Percentiles rank a stretch among this genome's conserved stretches.
phyloP scores from a whole-genome alignment of 2,113 vertebrate species.

The Melospiza georgiana region DNA sequence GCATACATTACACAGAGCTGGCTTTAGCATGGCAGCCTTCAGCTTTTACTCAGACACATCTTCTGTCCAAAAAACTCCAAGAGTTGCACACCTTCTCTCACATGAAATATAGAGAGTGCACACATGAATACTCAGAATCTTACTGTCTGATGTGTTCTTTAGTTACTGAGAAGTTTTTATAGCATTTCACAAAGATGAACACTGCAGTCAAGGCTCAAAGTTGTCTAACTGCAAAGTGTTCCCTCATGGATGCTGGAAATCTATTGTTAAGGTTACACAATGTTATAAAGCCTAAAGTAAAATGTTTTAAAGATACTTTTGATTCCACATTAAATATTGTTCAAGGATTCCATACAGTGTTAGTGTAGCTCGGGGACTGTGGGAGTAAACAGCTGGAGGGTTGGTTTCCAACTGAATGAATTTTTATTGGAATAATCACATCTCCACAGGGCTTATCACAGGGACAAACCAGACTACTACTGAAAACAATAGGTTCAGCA shows the following conservation, averaged over 20 bases:
- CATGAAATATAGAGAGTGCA: neutral
- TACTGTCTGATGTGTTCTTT: neutral
- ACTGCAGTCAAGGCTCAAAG: neutral
- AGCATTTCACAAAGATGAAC: constrained; percentile 10
- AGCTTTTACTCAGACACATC: neutral
- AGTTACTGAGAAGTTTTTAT: neutral
- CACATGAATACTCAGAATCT: neutral
- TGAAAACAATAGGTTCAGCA: constrained; percentile 76
- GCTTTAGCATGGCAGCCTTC: neutral
- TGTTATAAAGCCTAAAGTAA: neutral
- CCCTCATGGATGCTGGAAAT: neutral
- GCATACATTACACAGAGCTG: constrained; percentile 4
- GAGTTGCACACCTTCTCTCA: neutral
- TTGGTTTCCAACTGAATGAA: constrained; percentile 81
- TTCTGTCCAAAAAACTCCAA: neutral
- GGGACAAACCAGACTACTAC: constrained; percentile 77
- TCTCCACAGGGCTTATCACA: constrained; percentile 81
- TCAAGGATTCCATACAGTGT: constrained; percentile 67
- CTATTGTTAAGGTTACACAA: constrained; percentile 30
- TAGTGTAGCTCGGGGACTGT: constrained; percentile 75
- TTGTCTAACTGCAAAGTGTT: neutral
- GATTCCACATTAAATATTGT: constrained; percentile 66
- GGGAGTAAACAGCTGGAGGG: constrained; percentile 84
- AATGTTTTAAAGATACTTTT: constrained; percentile 62
- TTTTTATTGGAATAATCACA: constrained; percentile 85